A percentile compares a stretch with the other conserved stretches of the same genome.
phyloP scores from a whole-genome alignment of 2,113 vertebrate genomes.

The Stegostoma tigrinum region DNA sequence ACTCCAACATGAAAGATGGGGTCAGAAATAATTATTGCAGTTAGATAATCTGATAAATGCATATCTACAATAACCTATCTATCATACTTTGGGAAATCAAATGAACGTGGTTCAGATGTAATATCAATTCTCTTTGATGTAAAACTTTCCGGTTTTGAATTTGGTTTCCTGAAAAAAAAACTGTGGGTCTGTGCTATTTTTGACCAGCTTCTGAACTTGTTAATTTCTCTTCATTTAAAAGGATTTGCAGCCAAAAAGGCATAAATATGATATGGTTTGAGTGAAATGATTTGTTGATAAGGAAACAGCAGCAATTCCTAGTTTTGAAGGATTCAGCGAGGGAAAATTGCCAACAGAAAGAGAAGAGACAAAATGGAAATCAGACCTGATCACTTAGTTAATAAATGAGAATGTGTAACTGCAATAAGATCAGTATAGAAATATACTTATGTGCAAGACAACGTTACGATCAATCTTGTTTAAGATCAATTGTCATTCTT shows the following conservation, averaged over 20 bases:
- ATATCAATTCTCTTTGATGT: too few species aligned
- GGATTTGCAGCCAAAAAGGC: background rate
- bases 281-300: background rate
- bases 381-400: background rate
- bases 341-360: background rate
- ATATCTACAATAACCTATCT: background rate
- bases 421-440: background rate
- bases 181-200: background rate
- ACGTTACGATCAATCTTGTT: background rate
- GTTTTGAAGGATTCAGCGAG: background rate
- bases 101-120: background rate
- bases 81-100: background rate
- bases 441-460: background rate
- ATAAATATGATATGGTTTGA: background rate
- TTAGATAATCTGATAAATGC: background rate
- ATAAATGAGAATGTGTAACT: background rate
- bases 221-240: background rate
- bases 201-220: too few species aligned
- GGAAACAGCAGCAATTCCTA: background rate
- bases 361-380: background rate
- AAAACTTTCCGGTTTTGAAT: background rate
- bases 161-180: background rate
- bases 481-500: background rate
- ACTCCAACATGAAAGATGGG: background rate
- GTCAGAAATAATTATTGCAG: background rate